Conservation (phyloP, 2,888 invertebrate genomes). For the Ormyrus pomaceus region DNA sequence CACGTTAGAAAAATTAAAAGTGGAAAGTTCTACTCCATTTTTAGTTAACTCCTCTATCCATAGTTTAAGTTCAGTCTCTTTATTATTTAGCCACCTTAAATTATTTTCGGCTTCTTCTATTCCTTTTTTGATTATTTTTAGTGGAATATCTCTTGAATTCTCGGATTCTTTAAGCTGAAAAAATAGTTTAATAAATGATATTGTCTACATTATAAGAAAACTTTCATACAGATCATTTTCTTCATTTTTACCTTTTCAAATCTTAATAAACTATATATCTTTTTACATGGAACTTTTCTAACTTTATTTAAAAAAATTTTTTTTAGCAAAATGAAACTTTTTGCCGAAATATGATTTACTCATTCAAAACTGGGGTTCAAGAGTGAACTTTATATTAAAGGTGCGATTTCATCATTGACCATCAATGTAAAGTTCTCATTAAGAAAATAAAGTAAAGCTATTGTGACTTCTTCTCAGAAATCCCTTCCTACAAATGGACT, state of each 20-base stretch:
- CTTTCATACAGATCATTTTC: not conserved
- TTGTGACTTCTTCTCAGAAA: no score
- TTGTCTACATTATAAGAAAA: not conserved
- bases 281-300: not conserved
- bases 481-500: no score
- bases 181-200: not conserved
- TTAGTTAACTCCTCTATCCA: not conserved
- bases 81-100: slow-evolving; percentile 44
- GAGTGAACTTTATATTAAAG: no score
- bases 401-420: no score
- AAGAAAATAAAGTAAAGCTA: no score
- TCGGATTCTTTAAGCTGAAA: slow-evolving; percentile 23
- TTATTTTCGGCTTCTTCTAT: slow-evolving; percentile 43
- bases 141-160: slow-evolving; percentile 20
- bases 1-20: not conserved
- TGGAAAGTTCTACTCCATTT: slow-evolving; percentile 3
- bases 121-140: not conserved
- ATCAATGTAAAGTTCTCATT: no score
- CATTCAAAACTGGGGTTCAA: no score
- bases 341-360: no score
- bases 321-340: no score
- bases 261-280: not conserved
- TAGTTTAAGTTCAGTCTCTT: slow-evolving; percentile 1
- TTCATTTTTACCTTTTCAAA: not conserved
- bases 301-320: no score